phyloP scores from a whole-genome alignment of 2,113 vertebrate species.

The Microcebus ravelobensis region DNA sequence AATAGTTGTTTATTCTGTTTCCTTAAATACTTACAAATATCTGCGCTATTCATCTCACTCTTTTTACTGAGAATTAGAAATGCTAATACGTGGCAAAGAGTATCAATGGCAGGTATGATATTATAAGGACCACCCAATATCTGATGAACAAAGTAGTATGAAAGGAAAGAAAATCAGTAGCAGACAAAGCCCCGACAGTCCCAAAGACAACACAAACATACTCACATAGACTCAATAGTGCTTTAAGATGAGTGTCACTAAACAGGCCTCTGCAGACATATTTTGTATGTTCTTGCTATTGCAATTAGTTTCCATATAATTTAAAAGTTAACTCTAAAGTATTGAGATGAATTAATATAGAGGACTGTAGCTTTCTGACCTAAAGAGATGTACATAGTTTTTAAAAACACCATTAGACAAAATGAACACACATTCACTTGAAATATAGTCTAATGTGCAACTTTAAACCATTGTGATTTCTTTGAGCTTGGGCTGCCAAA shows the following conservation, averaged over 20 bases:
- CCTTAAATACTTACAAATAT: neutral
- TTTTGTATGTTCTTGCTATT: neutral
- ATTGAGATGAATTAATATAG: neutral
- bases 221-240: neutral
- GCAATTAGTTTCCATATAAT: neutral
- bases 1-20: neutral
- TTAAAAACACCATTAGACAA: neutral
- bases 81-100: neutral
- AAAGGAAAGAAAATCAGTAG: neutral
- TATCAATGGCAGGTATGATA: neutral
- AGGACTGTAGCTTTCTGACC: neutral
- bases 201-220: neutral
- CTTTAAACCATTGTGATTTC: neutral
- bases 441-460: neutral
- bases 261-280: neutral
- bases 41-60: neutral
- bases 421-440: constrained; percentile 5
- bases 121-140: neutral
- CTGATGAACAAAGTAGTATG: neutral
- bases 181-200: neutral
- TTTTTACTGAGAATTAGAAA: neutral
- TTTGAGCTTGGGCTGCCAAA: neutral
- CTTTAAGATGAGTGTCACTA: neutral
- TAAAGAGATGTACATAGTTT: neutral
- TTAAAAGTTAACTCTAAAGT: neutral